phyloP scores from a whole-genome alignment of 2,113 vertebrate species.

The Rhinopomastus cyanomelas region DNA sequence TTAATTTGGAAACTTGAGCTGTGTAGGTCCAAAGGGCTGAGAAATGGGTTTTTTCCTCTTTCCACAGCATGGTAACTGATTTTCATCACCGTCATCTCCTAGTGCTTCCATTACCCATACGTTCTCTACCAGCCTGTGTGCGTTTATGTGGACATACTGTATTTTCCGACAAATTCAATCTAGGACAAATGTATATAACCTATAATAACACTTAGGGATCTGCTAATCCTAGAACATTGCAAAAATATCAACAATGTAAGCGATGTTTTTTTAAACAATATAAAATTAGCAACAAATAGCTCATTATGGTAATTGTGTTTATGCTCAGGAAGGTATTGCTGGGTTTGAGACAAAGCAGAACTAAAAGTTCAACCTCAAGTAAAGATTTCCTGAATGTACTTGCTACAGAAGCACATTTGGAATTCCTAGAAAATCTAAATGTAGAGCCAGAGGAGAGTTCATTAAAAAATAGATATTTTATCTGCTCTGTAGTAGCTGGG shows the following conservation, averaged over 20 bases:
- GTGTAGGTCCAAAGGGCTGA: not conserved
- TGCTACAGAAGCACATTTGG: not conserved
- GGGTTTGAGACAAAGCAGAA: constrained; percentile 8
- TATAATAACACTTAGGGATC: constrained; percentile 25
- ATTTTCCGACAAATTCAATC: constrained; percentile 24
- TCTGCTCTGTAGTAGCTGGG: not conserved
- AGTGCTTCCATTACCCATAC: not conserved
- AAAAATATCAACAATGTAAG: constrained; percentile 8
- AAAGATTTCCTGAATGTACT: not conserved
- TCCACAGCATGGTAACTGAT: not conserved
- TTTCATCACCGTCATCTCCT: not conserved
- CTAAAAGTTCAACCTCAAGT: not conserved
- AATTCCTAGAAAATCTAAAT: not conserved
- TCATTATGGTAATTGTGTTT: not conserved
- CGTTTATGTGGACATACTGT: not conserved
- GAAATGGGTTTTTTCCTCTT: not conserved
- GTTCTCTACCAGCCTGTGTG: not conserved
- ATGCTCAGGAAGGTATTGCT: not conserved
- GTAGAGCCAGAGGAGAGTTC: not conserved
- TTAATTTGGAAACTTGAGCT: not conserved
- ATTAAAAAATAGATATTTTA: not conserved
- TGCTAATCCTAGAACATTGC: constrained; percentile 30
- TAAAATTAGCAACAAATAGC: not conserved
- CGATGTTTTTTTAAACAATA: not conserved
- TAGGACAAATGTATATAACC: not conserved